Evolutionary conservation across 92 coral and sea anemone genomes (phyloP).

Genomic region (Phenganax subtilis): DNA sequence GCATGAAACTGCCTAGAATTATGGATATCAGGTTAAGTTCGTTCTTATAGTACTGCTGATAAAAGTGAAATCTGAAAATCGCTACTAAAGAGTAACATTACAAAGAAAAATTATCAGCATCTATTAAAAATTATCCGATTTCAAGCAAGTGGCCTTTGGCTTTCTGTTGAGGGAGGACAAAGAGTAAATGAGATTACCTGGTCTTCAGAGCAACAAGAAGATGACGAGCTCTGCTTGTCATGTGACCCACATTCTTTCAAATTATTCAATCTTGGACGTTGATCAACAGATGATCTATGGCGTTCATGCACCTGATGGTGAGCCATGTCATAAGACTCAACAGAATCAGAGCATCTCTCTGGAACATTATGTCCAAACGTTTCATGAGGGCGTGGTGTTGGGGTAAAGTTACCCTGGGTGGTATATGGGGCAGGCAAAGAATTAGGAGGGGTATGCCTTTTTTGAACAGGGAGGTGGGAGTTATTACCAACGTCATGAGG

Average conservation of each 20-base stretch:
- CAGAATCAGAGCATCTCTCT: neutral
- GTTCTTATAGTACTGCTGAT: neutral
- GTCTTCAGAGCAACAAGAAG: neutral
- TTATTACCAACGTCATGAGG: neutral
- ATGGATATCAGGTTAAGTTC: too few relatives aligned
- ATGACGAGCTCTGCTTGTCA: neutral
- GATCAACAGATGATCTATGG: slow-evolving; percentile 1
- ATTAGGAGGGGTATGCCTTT: neutral
- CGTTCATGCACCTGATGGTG: neutral
- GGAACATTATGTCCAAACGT: slow-evolving; percentile 25
- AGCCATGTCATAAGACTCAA: neutral
- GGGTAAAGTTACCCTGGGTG: slow-evolving; percentile 36
- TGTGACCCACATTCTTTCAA: neutral
- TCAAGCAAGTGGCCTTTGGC: neutral
- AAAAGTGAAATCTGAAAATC: neutral
- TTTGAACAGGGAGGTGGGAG: neutral
- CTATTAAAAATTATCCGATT: neutral
- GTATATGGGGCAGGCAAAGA: slow-evolving; percentile 10
- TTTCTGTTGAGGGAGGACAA: neutral
- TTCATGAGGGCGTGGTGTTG: slow-evolving; percentile 12
- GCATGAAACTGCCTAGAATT: too few relatives aligned
- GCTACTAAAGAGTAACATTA: neutral
- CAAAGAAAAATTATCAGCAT: neutral
- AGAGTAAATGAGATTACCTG: neutral
- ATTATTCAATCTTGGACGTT: slow-evolving; percentile 9